These are phyloP conservation scores for Alca torda DNA, from an alignment of 2,797 vertebrate genomes.

Conservation along the genomic window DNA sequence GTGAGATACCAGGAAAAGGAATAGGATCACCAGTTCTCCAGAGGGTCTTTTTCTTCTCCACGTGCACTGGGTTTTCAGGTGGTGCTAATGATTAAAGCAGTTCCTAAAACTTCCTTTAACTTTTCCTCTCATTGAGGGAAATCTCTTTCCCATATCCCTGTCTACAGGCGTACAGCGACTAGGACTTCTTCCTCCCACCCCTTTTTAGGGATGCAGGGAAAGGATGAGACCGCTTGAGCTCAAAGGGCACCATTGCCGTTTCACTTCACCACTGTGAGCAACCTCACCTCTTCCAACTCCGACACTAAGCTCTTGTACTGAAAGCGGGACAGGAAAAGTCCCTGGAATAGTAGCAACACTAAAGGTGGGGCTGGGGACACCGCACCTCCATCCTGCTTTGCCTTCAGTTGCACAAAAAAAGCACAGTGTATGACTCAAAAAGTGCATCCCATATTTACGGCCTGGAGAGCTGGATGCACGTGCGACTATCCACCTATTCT, in stretches of 20 bases:
- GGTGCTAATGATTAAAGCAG: background rate
- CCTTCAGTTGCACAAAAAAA: background rate
- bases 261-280: background rate
- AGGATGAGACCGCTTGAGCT: background rate
- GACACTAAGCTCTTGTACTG: background rate
- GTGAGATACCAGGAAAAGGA: background rate
- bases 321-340: background rate
- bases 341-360: background rate
- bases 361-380: background rate
- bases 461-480: rapidly evolving
- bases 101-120: background rate
- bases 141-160: background rate
- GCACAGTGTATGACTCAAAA: background rate
- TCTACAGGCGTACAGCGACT: rapidly evolving
- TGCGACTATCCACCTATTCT: background rate
- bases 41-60: background rate
- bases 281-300: background rate
- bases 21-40: rapidly evolving
- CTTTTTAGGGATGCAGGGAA: background rate
- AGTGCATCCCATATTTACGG: background rate
- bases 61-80: background rate
- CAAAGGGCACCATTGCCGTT: background rate
- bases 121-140: background rate
- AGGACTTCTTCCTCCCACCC: background rate
- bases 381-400: background rate